Conservation (phyloP, 2,888 invertebrate genomes). For the Criorhina ranunculi region DNA sequence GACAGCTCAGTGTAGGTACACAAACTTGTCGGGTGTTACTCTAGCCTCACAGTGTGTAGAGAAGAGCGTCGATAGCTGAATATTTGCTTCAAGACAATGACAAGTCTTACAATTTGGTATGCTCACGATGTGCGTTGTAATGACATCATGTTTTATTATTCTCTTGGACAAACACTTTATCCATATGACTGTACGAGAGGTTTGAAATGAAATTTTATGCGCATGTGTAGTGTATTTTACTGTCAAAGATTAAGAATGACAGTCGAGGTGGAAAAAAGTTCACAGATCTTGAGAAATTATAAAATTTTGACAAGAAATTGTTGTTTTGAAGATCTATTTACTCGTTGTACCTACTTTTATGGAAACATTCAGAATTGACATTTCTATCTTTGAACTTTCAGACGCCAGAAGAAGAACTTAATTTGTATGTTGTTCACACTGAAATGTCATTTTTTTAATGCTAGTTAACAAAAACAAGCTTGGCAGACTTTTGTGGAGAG, state of each 20-base stretch:
- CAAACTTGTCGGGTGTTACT: constrained; percentile 2
- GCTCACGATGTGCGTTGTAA: constrained; percentile 60
- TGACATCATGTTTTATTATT: constrained; percentile 76
- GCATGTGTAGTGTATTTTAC: constrained; percentile 21
- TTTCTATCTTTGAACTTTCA: too few relatives aligned
- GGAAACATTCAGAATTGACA: too few relatives aligned
- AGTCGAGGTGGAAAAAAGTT: constrained; percentile 37
- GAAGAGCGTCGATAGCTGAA: constrained; percentile 15
- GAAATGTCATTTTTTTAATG: too few relatives aligned
- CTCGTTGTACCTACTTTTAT: too few relatives aligned
- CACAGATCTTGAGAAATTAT: background rate
- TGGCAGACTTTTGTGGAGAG: too few relatives aligned
- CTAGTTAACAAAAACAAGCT: too few relatives aligned
- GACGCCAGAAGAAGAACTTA: too few relatives aligned
- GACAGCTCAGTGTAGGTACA: background rate
- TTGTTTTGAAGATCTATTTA: too few relatives aligned
- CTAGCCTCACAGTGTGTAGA: constrained; percentile 2
- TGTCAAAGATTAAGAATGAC: constrained; percentile 42
- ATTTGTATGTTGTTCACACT: too few relatives aligned
- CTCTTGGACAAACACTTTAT: constrained; percentile 64
- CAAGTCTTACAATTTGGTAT: constrained; percentile 59
- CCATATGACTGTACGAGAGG: constrained; percentile 17
- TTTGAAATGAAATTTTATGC: constrained; percentile 17
- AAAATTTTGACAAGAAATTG: too few relatives aligned
- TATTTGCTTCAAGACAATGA: constrained; percentile 13